Conservation (phyloP, 2,888 invertebrate species). For the Melipona bicolor region DNA sequence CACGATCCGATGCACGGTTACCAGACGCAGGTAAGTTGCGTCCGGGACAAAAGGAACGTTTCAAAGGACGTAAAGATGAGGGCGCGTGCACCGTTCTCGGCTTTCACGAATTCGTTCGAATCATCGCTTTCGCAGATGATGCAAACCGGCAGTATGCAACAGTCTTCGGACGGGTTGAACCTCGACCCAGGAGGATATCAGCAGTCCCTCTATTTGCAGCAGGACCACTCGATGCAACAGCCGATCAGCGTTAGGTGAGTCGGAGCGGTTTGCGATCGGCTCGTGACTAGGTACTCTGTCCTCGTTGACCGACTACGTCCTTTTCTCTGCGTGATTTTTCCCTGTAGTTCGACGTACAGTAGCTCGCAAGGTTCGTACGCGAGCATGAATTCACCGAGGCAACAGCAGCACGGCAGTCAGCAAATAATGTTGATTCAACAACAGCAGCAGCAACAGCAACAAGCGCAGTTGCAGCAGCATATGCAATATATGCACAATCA, state of each 20-base stretch:
- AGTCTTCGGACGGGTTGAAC: conserved; percentile 87
- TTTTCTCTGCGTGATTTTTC: background rate
- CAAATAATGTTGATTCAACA: conserved; percentile 85
- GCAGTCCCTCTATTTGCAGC: conserved; percentile 89
- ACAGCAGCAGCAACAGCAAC: conserved; percentile 78
- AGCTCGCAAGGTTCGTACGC: conserved; percentile 85
- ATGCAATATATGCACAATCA: conserved; percentile 78
- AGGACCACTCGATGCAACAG: conserved; percentile 85
- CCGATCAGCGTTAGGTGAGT: conserved; percentile 82
- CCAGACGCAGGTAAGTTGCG: conserved; percentile 78
- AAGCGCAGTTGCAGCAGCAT: conserved; percentile 73
- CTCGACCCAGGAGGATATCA: conserved; percentile 88
- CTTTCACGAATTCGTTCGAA: background rate
- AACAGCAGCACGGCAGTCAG: conserved; percentile 86
- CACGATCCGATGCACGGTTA: conserved; percentile 85
- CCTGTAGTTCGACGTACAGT: conserved; percentile 82
- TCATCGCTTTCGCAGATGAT: conserved; percentile 76
- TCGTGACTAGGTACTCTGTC: too few relatives aligned
- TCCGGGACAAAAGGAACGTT: background rate
- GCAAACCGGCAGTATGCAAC: conserved; percentile 87
- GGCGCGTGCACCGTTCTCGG: background rate
- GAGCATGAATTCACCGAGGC: conserved; percentile 87
- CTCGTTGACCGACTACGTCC: background rate
- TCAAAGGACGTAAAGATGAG: background rate
- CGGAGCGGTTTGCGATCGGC: background rate